phyloP scores from a whole-genome alignment of 1,140 invertebrate species.

The Drosophila mayri region DNA sequence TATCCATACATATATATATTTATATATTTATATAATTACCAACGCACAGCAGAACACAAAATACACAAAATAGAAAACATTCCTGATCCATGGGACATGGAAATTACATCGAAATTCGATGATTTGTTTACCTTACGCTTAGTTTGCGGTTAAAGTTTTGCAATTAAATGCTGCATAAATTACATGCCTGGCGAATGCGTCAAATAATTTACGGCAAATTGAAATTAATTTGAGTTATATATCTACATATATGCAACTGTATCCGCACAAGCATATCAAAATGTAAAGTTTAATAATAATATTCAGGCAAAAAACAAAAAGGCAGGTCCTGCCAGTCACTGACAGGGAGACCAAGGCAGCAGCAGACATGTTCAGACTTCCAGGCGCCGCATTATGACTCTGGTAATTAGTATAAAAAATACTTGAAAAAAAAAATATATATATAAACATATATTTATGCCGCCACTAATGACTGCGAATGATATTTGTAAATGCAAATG shows the following conservation, averaged over 20 bases:
- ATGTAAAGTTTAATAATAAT: slow-evolving; percentile 36
- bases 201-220: slow-evolving; percentile 44
- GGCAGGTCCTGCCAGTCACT: too few species aligned
- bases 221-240: slow-evolving; percentile 40
- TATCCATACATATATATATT: not conserved
- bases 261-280: slow-evolving; percentile 16
- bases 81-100: slow-evolving; percentile 27
- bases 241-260: not conserved
- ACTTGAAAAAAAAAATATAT: not conserved
- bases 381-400: slow-evolving; percentile 27
- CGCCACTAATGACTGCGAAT: slow-evolving; percentile 13
- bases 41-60: not conserved
- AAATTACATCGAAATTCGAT: slow-evolving; percentile 22
- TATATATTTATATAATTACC: slow-evolving; percentile 5
- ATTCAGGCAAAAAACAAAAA: slow-evolving; percentile 3
- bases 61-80: slow-evolving; percentile 3
- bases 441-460: not conserved
- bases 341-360: not conserved
- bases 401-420: slow-evolving; percentile 43
- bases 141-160: slow-evolving; percentile 58
- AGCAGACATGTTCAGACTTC: slow-evolving; percentile 26
- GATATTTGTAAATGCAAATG: slow-evolving; percentile 2
- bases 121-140: slow-evolving; percentile 52
- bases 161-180: slow-evolving; percentile 63
- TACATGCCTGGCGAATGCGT: slow-evolving; percentile 33